Evolutionary conservation across 2,797 vertebrate genomes (phyloP).

Genomic region (Sebastes itinus): DNA sequence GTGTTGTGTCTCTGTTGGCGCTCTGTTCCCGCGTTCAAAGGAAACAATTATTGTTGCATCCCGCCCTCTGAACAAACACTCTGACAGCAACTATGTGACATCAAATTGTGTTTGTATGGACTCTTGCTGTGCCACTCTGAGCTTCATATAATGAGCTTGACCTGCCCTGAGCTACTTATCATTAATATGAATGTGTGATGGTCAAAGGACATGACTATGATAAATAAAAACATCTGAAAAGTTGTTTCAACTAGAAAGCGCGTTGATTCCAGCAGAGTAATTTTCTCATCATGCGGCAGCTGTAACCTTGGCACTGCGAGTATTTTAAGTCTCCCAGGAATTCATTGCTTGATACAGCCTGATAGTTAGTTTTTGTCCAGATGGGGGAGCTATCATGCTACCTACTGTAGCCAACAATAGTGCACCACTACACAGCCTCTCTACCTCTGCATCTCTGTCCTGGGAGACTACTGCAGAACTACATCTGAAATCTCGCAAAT

Average conservation of each 20-base stretch:
- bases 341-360: neutral
- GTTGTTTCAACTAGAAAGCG: neutral
- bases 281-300: conserved; percentile 25
- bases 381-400: conserved; percentile 75
- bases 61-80: conserved; percentile 30
- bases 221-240: neutral
- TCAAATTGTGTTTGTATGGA: conserved; percentile 47
- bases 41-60: conserved; percentile 47
- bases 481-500: conserved; percentile 62
- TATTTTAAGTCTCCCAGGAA: conserved; percentile 12
- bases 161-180: neutral
- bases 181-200: neutral
- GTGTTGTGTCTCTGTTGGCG: conserved; percentile 48
- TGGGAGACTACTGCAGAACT: conserved; percentile 58
- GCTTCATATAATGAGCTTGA: conserved; percentile 17
- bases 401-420: neutral
- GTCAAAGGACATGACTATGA: conserved; percentile 1
- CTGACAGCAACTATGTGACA: conserved; percentile 19
- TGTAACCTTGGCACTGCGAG: conserved; percentile 40
- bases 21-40: conserved; percentile 56
- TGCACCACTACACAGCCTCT: conserved; percentile 4
- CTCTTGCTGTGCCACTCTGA: conserved; percentile 22
- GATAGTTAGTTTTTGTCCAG: conserved; percentile 52
- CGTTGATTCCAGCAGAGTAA: conserved; percentile 3
- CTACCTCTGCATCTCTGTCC: conserved; percentile 38